These are phyloP conservation scores for Dromococcyx pavoninus DNA, from an alignment of 2,797 vertebrate genomes.

Conservation along the genomic window DNA sequence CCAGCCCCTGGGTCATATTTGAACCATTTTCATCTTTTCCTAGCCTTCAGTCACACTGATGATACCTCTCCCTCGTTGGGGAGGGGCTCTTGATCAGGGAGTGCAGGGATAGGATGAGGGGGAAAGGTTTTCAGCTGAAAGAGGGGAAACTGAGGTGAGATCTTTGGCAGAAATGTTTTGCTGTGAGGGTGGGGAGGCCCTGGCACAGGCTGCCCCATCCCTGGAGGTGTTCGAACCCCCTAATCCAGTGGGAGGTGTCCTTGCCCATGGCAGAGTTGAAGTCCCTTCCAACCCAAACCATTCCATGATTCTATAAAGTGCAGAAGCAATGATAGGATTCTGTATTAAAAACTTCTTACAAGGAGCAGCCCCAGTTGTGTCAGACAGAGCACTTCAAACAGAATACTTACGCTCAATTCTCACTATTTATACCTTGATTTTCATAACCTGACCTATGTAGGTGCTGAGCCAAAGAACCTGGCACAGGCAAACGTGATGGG, in stretches of 20 bases:
- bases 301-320: too few relatives aligned
- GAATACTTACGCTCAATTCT: slow-evolving; percentile 11
- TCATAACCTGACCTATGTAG: background rate
- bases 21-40: background rate
- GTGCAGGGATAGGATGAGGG: too few relatives aligned
- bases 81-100: too few relatives aligned
- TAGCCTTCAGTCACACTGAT: background rate
- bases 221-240: too few relatives aligned
- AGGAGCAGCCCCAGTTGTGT: slow-evolving; percentile 35
- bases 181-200: too few relatives aligned
- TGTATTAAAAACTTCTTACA: background rate
- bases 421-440: slow-evolving; percentile 23
- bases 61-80: background rate
- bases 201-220: too few relatives aligned
- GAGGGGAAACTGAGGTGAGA: too few relatives aligned
- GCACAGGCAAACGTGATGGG: background rate
- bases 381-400: slow-evolving; percentile 41
- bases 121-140: too few relatives aligned
- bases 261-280: too few relatives aligned
- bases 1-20: background rate
- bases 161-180: too few relatives aligned
- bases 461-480: background rate
- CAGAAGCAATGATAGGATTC: background rate
- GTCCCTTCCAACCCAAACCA: too few relatives aligned
- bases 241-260: too few relatives aligned